These are phyloP conservation scores for Parotia lawesii DNA, from an alignment of 2,113 vertebrate species.

Conservation along the genomic window DNA sequence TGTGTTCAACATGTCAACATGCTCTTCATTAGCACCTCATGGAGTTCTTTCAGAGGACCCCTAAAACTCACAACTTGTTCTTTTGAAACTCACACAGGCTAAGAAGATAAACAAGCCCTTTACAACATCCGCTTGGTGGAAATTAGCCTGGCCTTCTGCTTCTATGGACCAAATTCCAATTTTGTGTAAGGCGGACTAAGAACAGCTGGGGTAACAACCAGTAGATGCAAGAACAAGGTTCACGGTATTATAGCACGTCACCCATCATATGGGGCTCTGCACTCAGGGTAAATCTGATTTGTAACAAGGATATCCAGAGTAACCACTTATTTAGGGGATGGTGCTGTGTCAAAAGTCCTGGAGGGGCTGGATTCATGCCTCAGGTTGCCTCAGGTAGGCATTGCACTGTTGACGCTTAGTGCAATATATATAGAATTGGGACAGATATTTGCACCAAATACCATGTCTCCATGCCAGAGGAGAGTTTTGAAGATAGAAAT, in stretches of 20 bases:
- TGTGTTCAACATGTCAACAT: neutral
- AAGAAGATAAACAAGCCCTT: neutral
- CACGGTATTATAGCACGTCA: fast-evolving
- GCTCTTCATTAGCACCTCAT: neutral
- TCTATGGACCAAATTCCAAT: neutral
- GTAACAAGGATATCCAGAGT: neutral
- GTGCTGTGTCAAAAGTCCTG: neutral
- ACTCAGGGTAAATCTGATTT: neutral
- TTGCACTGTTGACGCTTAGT: neutral
- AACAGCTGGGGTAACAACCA: neutral
- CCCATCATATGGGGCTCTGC: neutral
- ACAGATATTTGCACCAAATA: neutral
- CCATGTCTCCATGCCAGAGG: neutral
- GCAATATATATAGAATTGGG: neutral
- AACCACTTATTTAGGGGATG: neutral
- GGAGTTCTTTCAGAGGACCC: neutral
- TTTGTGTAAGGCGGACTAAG: neutral
- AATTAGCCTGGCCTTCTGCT: neutral
- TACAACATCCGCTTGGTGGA: neutral
- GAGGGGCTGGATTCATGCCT: neutral
- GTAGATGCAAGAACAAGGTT: neutral
- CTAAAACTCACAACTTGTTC: neutral
- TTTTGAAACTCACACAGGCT: neutral
- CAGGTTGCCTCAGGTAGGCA: neutral
- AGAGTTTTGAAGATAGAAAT: neutral